These are phyloP conservation scores for Geopemphigus sp. DNA, from an alignment of 1,140 invertebrate genomes.

Conservation along the genomic window DNA sequence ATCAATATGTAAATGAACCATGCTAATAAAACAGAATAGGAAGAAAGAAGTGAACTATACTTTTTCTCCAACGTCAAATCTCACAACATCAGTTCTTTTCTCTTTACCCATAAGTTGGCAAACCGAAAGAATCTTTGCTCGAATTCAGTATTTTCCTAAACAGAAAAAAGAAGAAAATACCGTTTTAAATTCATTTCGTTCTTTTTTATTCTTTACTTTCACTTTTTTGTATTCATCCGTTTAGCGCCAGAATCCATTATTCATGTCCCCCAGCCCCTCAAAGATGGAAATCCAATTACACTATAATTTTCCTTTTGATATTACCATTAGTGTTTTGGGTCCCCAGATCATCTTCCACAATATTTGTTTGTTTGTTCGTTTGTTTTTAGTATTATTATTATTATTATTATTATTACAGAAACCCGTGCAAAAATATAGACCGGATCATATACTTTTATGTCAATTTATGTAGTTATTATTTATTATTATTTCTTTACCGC, in stretches of 20 bases:
- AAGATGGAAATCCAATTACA: neutral
- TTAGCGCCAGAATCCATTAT: neutral
- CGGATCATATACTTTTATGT: neutral
- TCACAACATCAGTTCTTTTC: neutral
- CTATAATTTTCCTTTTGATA: neutral
- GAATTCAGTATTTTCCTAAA: neutral
- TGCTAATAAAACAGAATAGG: neutral
- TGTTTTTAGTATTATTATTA: neutral
- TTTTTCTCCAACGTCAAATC: neutral
- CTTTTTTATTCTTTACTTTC: neutral
- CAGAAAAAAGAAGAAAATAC: too few species aligned
- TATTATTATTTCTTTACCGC: too few species aligned
- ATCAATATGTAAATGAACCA: neutral
- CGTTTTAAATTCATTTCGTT: constrained; percentile 8
- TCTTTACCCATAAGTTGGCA: too few species aligned
- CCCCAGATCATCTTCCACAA: neutral
- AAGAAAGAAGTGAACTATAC: neutral
- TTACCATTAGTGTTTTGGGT: neutral
- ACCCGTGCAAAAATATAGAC: neutral
- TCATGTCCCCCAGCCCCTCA: too few species aligned
- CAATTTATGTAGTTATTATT: neutral
- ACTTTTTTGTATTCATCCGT: neutral
- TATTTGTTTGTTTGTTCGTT: neutral
- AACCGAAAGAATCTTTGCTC: neutral
- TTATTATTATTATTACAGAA: too few species aligned